A percentile compares a stretch with the other conserved stretches of the same genome.
Evolutionary conservation across 2,797 vertebrate species (phyloP).

Genomic region (Chaetophractus vellerosus): DNA sequence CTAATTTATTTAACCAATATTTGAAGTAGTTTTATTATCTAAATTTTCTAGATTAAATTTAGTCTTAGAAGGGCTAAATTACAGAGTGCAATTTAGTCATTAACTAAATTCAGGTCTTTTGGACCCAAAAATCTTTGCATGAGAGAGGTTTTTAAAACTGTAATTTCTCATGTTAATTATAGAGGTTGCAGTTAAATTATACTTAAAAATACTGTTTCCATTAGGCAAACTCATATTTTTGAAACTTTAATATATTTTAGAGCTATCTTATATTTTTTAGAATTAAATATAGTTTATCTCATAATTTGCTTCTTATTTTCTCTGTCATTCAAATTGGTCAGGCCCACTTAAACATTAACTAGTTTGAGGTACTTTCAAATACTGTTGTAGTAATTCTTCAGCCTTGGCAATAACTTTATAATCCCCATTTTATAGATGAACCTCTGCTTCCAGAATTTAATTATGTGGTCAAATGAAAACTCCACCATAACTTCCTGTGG

Average conservation of each 20-base stretch:
- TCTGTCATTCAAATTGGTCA: background rate
- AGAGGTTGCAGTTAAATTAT: background rate
- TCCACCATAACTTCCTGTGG: background rate
- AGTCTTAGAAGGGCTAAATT: background rate
- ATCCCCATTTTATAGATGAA: background rate
- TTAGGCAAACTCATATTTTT: background rate
- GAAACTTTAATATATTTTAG: background rate
- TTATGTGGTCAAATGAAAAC: background rate
- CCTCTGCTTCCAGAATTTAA: conserved; percentile 5
- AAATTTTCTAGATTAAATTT: background rate
- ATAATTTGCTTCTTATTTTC: background rate
- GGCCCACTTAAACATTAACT: background rate
- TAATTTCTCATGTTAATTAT: background rate
- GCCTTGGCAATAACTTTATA: background rate
- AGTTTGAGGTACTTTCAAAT: background rate
- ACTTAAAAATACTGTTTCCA: background rate
- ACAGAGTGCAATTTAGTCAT: background rate
- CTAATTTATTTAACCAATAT: background rate
- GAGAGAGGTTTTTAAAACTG: background rate
- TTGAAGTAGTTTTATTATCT: background rate
- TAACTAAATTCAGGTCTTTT: background rate
- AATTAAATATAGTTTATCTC: conserved; percentile 50
- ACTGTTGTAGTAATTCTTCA: background rate
- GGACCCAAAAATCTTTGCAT: background rate
- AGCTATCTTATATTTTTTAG: background rate